phyloP scores from a whole-genome alignment of 2,113 vertebrate species.

The Camelus bactrianus region DNA sequence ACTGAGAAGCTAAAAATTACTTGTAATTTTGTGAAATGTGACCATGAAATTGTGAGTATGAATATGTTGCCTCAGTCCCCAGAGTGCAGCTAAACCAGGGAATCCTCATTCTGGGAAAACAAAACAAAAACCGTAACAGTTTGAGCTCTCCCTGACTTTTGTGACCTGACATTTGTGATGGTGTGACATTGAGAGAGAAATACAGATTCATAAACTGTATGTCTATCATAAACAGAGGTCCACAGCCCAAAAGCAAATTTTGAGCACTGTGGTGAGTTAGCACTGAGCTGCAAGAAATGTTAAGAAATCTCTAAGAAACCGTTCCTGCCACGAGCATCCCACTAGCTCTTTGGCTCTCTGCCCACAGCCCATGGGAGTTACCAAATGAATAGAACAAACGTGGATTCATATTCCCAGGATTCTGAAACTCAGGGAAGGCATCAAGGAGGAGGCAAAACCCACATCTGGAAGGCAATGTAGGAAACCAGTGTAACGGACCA shows the following conservation, averaged over 20 bases:
- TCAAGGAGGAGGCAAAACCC: not conserved
- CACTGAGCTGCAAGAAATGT: no score
- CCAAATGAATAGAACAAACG: not conserved
- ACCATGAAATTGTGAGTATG: not conserved
- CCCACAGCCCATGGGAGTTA: not conserved
- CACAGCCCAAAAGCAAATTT: not conserved
- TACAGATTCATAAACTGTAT: fast-evolving
- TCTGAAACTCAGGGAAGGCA: not conserved
- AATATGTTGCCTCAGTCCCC: not conserved
- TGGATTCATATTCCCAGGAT: not conserved
- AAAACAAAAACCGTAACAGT: not conserved
- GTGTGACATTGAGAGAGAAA: not conserved
- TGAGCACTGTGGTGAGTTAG: not conserved
- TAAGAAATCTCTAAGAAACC: not conserved
- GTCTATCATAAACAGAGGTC: not conserved
- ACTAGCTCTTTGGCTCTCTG: not conserved
- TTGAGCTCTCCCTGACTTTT: not conserved
- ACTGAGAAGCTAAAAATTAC: not conserved
- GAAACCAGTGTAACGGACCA: not conserved
- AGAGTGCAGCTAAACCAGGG: not conserved
- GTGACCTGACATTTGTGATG: not conserved
- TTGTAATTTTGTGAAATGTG: not conserved
- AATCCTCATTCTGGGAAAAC: not conserved
- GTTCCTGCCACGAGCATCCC: not conserved
- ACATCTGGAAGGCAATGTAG: not conserved